A percentile compares a stretch with the other conserved stretches of the same genome.
phyloP scores from a whole-genome alignment of 2,113 vertebrate species.

The Apus apus region DNA sequence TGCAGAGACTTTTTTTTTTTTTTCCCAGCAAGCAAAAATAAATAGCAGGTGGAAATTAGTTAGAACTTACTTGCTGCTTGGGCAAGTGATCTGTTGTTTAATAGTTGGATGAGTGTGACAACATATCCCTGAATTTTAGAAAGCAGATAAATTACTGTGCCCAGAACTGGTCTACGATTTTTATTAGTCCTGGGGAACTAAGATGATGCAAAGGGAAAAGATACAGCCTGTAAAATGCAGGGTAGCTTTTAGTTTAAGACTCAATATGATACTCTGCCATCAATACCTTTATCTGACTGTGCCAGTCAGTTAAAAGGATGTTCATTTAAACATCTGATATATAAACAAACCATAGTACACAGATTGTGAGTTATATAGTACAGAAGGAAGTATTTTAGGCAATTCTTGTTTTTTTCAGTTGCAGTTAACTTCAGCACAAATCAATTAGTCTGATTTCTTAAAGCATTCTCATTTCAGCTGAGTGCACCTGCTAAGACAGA shows the following conservation, averaged over 20 bases:
- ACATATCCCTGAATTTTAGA: constrained; percentile 39
- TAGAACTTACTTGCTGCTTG: constrained; percentile 19
- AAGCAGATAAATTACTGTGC: constrained; percentile 37
- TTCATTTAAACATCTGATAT: neutral
- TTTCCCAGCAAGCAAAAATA: constrained; percentile 14
- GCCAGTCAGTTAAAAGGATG: constrained; percentile 31
- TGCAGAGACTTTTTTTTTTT: neutral
- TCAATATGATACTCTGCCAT: neutral
- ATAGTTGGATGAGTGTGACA: neutral
- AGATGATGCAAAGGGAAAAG: neutral
- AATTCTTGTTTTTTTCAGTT: constrained; percentile 14
- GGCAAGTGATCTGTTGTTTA: constrained; percentile 58
- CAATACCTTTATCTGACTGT: neutral
- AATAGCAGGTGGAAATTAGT: constrained; percentile 36
- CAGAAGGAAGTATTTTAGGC: neutral
- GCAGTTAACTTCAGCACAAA: neutral
- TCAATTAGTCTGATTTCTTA: neutral
- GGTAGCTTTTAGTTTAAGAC: constrained; percentile 6
- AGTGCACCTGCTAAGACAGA: constrained; percentile 9
- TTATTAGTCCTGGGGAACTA: constrained; percentile 17
- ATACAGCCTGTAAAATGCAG: neutral
- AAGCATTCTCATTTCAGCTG: neutral
- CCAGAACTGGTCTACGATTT: constrained; percentile 5
- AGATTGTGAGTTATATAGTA: neutral
- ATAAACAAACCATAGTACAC: neutral